Evolutionary conservation across 1,140 invertebrate genomes (phyloP), one percentile per base, ranked within the genome.

Genomic region (Drosophila albomicans): DNA sequence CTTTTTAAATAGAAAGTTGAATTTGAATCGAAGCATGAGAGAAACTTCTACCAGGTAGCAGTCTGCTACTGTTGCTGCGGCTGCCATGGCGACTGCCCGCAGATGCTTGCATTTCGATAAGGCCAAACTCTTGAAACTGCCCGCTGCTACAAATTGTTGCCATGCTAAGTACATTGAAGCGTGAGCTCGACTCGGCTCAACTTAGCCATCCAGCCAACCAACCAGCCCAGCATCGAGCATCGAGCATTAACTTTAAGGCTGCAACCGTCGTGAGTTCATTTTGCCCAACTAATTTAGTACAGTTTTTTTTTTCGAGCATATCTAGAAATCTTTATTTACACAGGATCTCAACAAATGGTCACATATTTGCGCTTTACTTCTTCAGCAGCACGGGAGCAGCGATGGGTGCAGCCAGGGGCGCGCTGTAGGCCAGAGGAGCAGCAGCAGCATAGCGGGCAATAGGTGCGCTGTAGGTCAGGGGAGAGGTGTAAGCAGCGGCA

Each of bases 1-100:
- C 78, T 85, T 88, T 73, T 88, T 88, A 88, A 89, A 85, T 85
- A 73, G 81, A 84, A 88, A 89, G 75, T 88, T 88, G 82, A 88
- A 88, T 80, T 88, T 88, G 80, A 88, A 88, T 80, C 79, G 73
- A 62, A 74, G 62, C 71, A 56, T 25, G 6, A 35, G 52, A 66
- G 45, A 79, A 76, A 58, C 72, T 84, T 61, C 57, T 56, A 41
- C 80, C 78, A 68, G 65, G 45, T 51, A 32, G 28, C 51, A 28
- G 48, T n/a, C 10, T n/a, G 49, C 20, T 30, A 6, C 16, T 20
- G 16, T 20, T 20, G 16, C 16, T 20, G 16, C 16, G 4, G 52
- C 30, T 35, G 25, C 10, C 35, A 20, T 41, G 46, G 61, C 7
- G 51, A 35, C 66, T 68, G 62, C 70, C 64, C 45, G 20, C 80